Base-by-base conservation (phyloP, 2,888 invertebrate genomes). In the Thymelicus sylvestris region DNA sequence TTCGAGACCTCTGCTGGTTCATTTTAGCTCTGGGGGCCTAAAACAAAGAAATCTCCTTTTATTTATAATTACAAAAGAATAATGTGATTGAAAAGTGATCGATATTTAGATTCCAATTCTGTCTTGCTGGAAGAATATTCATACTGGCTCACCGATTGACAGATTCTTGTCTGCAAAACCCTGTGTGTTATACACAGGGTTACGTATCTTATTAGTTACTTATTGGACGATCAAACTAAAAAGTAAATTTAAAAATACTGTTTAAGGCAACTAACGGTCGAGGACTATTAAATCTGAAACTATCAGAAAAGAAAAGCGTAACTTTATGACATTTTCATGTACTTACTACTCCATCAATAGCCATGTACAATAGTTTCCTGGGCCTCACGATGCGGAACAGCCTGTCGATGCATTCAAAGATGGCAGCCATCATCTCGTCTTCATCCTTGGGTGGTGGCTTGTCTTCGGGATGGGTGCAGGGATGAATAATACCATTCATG, bases 401-500 rank as follows among this genome's bases (percentile, higher is more conserved):
- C 73, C 99, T 95, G 90, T 99, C 99, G 76, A 99, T 99, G 88
- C 99, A 99, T 82, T 99, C 99, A 87, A 99, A 99, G 84, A 99
- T 99, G 61, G 98, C 98, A 63, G 98, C 95, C 99, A 99, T 99
- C 99, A 99, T 99, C 94, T 99, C 99, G 83, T 99, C 99, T 88
- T 99, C 99, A 93, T 98, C 97, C 90, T 97, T 98, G 0, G 99
- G 99, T 0, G 99, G 97, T 2, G 99, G 98, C 73, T 97, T 98
- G 88, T 99, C 98, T 89, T 99, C 99, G 0, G 99, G 99, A 95
- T 99, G 99, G 8, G 99, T 99, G 86, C 99, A 99, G 0, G 99
- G 99, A 94, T 99, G 99, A 81, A 99, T 99, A 78, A 99, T 99
- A 0, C 99, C 99, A 87, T 99, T 99, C 99, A 99, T 99, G 85